These are phyloP conservation scores for Dryocosmus kuriphilus DNA, from an alignment of 2,888 invertebrate genomes.

Conservation along the genomic window DNA sequence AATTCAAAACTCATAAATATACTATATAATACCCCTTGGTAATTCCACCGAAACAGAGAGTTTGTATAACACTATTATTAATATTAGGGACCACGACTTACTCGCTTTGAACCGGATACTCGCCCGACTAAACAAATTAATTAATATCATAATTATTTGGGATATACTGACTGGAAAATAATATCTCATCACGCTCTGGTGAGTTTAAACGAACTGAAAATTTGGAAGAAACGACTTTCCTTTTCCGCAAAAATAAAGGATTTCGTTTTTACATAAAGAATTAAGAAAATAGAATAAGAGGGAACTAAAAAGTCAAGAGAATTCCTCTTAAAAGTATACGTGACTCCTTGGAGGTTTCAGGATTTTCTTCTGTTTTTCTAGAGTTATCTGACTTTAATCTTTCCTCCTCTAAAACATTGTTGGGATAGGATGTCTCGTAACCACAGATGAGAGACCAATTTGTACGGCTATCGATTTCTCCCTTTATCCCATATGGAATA, in stretches of 20 bases:
- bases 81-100: neutral
- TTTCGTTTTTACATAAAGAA: neutral
- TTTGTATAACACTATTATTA: neutral
- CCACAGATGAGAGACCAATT: neutral
- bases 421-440: neutral
- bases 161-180: neutral
- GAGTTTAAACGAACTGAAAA: neutral
- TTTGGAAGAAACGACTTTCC: neutral
- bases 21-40: no score
- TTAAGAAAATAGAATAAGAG: neutral
- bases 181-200: neutral
- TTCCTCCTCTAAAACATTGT: neutral
- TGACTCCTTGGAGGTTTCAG: neutral
- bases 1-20: no score
- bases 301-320: neutral
- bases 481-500: neutral
- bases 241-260: no score
- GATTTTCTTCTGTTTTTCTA: neutral
- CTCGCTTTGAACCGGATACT: no score
- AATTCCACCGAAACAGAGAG: no score
- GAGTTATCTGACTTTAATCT: neutral
- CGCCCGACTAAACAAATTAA: no score
- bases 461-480: neutral
- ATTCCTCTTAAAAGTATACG: neutral
- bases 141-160: neutral